phyloP scores from a whole-genome alignment of 1,140 invertebrate species.

The Cydia fagiglandana region DNA sequence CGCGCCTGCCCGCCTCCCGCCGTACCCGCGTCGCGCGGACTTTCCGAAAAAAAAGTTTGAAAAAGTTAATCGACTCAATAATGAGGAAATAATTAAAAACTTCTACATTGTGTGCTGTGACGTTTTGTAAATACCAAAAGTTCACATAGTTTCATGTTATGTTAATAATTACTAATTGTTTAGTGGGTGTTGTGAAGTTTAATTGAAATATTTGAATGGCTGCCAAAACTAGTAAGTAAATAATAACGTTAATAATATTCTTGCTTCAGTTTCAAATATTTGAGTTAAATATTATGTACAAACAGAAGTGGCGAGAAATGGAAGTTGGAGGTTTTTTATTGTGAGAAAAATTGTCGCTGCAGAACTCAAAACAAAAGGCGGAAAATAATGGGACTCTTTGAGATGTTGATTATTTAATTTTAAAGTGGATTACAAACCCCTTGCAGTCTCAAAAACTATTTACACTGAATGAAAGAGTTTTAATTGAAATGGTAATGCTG shows the following conservation, averaged over 20 bases:
- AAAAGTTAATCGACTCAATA: background rate
- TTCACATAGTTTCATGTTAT: background rate
- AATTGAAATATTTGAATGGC: slow-evolving; percentile 18
- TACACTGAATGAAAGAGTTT: background rate
- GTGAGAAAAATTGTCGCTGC: background rate
- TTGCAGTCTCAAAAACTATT: background rate
- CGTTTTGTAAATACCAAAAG: background rate
- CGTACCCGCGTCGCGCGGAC: background rate
- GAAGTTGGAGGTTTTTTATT: background rate
- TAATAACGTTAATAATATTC: slow-evolving; percentile 3
- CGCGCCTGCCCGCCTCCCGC: slow-evolving; percentile 3
- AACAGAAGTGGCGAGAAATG: background rate
- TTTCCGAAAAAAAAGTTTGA: slow-evolving; percentile 1
- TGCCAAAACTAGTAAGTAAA: slow-evolving; percentile 26
- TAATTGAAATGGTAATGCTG: background rate
- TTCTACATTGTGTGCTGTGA: background rate
- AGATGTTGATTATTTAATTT: background rate
- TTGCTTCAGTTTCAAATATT: background rate
- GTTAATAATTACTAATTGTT: slow-evolving; percentile 5
- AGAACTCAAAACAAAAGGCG: background rate
- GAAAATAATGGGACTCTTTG: background rate
- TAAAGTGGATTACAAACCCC: background rate
- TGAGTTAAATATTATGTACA: background rate
- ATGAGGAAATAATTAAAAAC: background rate
- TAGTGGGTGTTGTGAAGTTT: slow-evolving; percentile 15